Base-by-base conservation (phyloP, 64 coral and sea anemone species). In the Catalaphyllia jardinei region DNA sequence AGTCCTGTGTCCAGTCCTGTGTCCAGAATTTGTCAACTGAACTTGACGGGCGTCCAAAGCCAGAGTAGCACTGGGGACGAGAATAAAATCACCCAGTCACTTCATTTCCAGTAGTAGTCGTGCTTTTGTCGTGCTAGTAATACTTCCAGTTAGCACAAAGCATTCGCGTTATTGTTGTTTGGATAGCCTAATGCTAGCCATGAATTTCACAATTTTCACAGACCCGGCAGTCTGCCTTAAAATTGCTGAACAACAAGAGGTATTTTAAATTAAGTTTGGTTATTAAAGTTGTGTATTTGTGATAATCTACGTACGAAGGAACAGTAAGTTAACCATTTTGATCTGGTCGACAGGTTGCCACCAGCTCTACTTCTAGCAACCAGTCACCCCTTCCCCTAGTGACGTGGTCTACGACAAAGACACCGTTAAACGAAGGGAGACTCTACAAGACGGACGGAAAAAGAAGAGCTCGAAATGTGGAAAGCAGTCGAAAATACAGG, bases 401-500 rank as follows among this genome's bases (percentile, higher is more conserved):
- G 64, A 71, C 81, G 4, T 85, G 81, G 81, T 50, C 81, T 4
- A 52, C 62, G 17, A 52, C 63, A 71, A 85, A 85, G 81, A 85
- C 81, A 11, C 38, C 60, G n/a, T 51, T 85, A 39, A 85, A 49
- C 35, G 81, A 85, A 71, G 81, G 81, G 29, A 96, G 80, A 74
- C 72, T 82, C 38, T 93, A 93, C 77, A 96, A 96, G 63, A 96
- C 95, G 24, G 95, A 96, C 77, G 86, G 83, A 27, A 93, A 93
- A 67, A 81, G 95, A 85, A 75, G 92, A 83, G 95, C 92, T 75
- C 83, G 95, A 77, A 97, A 97, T 63, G 95, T 97, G 67, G 90
- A 92, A 60, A 97, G 95, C 88, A 97, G 95, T 80, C 91, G 95
- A 75, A 97, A 93, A 94, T 97, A 97, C 72, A 89, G 95, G 64